Percentiles rank a stretch among this genome's conserved stretches.
Evolutionary conservation across 2,888 invertebrate species (phyloP).

Genomic region (Osedax fenrisi): DNA sequence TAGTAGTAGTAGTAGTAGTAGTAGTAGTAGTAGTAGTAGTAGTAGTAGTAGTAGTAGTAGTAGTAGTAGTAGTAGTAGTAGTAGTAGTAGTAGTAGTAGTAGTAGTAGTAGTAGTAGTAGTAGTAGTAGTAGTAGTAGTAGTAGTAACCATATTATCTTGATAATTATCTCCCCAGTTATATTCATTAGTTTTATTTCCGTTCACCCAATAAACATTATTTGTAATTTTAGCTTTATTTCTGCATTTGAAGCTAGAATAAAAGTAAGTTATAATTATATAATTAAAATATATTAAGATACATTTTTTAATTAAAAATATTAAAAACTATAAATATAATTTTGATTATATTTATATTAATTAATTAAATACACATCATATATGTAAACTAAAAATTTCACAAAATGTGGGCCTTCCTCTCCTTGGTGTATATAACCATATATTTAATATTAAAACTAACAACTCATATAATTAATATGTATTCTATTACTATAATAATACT

Average conservation of each 20-base stretch:
- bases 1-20: neutral
- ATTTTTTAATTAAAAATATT: too few species aligned
- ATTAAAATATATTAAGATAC: too few species aligned
- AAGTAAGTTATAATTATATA: neutral
- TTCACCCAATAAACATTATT: slow-evolving; percentile 37
- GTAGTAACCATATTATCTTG: neutral
- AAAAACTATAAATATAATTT: too few species aligned
- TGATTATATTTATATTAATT: too few species aligned
- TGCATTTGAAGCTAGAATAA: slow-evolving; percentile 34
- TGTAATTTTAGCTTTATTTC: slow-evolving; percentile 29
- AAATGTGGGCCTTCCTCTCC: too few species aligned
- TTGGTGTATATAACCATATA: too few species aligned
- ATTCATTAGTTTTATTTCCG: slow-evolving; percentile 31
- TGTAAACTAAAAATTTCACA: too few species aligned
- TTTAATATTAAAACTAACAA: too few species aligned
- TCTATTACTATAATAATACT: too few species aligned
- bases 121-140: neutral
- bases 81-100: slow-evolving; percentile 11
- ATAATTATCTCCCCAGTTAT: slow-evolving; percentile 34
- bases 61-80: neutral
- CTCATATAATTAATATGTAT: too few species aligned
- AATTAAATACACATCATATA: too few species aligned
- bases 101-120: slow-evolving; percentile 6
- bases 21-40: neutral
- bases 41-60: neutral